phyloP scores from a whole-genome alignment of 2,797 vertebrate species.

The Sebastes wilsoni region DNA sequence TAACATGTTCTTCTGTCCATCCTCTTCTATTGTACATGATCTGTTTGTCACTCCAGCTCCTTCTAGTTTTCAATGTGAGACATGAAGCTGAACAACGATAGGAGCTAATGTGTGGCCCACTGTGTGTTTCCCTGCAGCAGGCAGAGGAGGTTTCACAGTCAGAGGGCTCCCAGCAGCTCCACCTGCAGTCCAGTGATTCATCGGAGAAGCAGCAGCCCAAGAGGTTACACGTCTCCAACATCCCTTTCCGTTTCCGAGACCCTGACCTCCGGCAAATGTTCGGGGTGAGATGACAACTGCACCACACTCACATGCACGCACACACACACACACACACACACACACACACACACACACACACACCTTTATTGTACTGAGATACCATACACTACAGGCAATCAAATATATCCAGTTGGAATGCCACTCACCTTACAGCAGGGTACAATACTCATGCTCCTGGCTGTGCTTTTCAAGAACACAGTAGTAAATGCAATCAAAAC shows the following conservation, averaged over 20 bases:
- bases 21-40: neutral
- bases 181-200: conserved; percentile 84
- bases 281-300: conserved; percentile 84
- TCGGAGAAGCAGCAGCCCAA: conserved; percentile 95
- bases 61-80: neutral
- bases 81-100: neutral
- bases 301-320: neutral
- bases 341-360: neutral
- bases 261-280: conserved; percentile 97
- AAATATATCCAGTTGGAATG: neutral
- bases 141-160: conserved; percentile 90
- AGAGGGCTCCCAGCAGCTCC: conserved; percentile 87
- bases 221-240: conserved; percentile 95
- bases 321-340: neutral
- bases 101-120: conserved; percentile 28
- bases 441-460: neutral
- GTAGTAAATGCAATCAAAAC: neutral
- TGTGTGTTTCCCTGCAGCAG: conserved; percentile 79
- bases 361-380: neutral
- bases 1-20: neutral
- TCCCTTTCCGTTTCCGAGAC: conserved; percentile 95
- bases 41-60: neutral
- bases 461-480: neutral
- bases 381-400: neutral
- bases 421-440: neutral